These are phyloP conservation scores for Pandemis corylana DNA, from an alignment of 2,888 invertebrate species.

Conservation along the genomic window DNA sequence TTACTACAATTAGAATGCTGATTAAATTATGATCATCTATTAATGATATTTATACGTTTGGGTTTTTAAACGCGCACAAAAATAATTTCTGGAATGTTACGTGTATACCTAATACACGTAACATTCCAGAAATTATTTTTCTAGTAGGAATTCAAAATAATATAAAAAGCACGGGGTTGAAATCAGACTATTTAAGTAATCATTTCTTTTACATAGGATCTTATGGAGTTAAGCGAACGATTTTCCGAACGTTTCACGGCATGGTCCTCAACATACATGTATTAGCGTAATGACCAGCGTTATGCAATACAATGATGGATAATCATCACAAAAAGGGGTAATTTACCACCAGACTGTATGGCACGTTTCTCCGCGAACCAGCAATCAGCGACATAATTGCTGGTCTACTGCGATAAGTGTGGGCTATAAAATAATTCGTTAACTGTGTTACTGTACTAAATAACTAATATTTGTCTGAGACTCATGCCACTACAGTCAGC, in stretches of 20 bases:
- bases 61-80: too few species aligned
- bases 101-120: too few species aligned
- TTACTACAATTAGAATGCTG: too few species aligned
- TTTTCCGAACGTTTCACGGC: slow-evolving; percentile 24
- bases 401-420: slow-evolving; percentile 55
- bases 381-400: slow-evolving; percentile 59
- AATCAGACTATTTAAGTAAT: too few species aligned
- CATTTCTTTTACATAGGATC: not conserved
- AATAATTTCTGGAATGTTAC: too few species aligned
- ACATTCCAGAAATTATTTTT: too few species aligned
- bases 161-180: too few species aligned
- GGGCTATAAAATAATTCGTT: slow-evolving; percentile 58
- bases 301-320: slow-evolving; percentile 55
- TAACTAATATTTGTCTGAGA: slow-evolving; percentile 51
- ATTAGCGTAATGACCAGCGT: slow-evolving; percentile 52
- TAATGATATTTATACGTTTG: too few species aligned
- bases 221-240: not conserved
- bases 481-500: slow-evolving; percentile 5
- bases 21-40: too few species aligned
- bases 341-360: slow-evolving; percentile 43
- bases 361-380: slow-evolving; percentile 41
- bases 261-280: slow-evolving; percentile 39
- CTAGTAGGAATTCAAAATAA: too few species aligned
- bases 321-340: slow-evolving; percentile 51
- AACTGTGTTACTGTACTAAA: slow-evolving; percentile 45